These are phyloP conservation scores for Astur gentilis DNA, from an alignment of 2,113 vertebrate species.

Conservation along the genomic window DNA sequence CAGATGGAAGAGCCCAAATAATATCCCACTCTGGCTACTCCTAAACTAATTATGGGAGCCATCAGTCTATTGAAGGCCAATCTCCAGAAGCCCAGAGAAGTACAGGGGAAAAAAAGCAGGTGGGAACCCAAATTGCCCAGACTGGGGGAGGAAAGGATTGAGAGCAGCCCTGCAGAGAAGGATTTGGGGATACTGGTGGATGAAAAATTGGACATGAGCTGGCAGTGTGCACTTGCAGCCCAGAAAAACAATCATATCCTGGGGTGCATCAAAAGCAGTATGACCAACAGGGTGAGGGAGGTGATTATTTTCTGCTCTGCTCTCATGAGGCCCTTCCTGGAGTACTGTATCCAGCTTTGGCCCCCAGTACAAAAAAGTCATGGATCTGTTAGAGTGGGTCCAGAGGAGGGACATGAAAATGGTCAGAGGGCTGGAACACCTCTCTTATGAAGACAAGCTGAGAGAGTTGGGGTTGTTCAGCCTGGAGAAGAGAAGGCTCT, in stretches of 20 bases:
- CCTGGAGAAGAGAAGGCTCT: neutral
- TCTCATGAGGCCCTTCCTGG: neutral
- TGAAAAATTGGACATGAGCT: neutral
- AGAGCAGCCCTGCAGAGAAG: neutral
- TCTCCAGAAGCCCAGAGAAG: neutral
- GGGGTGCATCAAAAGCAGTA: neutral
- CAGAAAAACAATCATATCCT: neutral
- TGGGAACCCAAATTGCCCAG: neutral
- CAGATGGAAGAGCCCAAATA: neutral
- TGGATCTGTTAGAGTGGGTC: neutral
- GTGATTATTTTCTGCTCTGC: neutral
- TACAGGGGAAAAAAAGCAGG: neutral
- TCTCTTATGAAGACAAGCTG: neutral
- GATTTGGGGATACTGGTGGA: neutral
- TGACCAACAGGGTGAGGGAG: fast-evolving
- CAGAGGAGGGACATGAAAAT: neutral
- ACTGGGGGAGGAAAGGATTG: neutral
- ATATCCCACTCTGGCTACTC: neutral
- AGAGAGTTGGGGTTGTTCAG: neutral
- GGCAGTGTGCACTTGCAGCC: neutral
- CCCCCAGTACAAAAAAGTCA: neutral
- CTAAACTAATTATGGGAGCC: neutral
- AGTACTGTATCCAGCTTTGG: neutral
- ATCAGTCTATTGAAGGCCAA: neutral
- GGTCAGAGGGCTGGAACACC: fast-evolving